Evolutionary conservation across 2,113 vertebrate genomes (phyloP), one percentile per base, ranked within the genome.

Genomic region (Tenrec ecaudatus): DNA sequence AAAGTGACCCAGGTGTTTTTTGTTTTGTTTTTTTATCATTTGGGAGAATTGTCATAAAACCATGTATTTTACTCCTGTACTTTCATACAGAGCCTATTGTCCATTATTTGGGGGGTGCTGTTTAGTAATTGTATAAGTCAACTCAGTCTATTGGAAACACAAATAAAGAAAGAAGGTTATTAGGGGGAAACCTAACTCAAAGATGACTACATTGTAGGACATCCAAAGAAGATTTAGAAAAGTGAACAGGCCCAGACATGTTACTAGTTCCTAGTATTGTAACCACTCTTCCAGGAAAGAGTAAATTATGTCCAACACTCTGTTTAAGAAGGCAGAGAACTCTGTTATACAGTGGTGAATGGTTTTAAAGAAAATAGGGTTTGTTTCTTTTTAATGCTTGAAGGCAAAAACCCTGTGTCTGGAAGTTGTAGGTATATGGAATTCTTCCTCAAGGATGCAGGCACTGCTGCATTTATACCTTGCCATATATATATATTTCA

Each of bases 91-190:
- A 84, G 33, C 11, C 1, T 57, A 1, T 75, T 66, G 76, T 47
- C 75, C 7, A 16, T 85, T 93, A 68, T 64, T 85, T 82, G 86
- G n/a, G 86, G 29, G 16, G 31, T 94, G 47, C 77, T 81, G 78
- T 25, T 95, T 82, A 92, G 82, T 58, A n/a, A 77, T 83, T 95
- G 76, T 58, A 25, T 95, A 81, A 94, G 81, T 92, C 60, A 91
- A 92, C 80, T 53, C 62, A 40, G 71, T 91, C 38, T 89, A 2
- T 77, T 83, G 33, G 14, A 81, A 94, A 43, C 73, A 93, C 73
- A 92, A 76, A 86, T 76, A 62, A 36, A 66, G 94, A 81, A 81
- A 66, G 94, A 85, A 92, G 20, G n/a, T 82, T 92, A 38, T 90
- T 73, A 73, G 64, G n/a, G 57, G 43, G 88, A 88, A 40, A 36